These are phyloP conservation scores for Camponotus fellah DNA, from an alignment of 2,888 invertebrate species.

Conservation along the genomic window DNA sequence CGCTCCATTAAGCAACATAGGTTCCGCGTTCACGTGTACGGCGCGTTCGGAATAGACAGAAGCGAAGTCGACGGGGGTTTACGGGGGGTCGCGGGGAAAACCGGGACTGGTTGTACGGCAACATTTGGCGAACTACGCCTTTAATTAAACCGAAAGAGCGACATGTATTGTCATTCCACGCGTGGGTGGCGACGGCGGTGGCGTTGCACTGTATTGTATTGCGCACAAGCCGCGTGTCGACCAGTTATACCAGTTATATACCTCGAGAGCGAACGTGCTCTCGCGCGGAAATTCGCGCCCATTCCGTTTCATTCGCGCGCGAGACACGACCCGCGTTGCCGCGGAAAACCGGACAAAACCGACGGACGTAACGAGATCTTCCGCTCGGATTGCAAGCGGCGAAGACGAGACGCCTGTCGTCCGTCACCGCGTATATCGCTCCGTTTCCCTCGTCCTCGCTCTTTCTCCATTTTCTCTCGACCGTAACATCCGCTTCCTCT, in stretches of 20 bases:
- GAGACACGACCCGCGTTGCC: conserved; percentile 41
- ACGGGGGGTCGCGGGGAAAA: not conserved
- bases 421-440: not conserved
- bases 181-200: not conserved
- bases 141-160: conserved; percentile 79
- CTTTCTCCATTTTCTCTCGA: not conserved
- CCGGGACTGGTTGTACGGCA: conserved; percentile 51
- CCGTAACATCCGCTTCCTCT: conserved; percentile 3
- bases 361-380: conserved; percentile 72
- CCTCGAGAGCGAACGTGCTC: conserved; percentile 51
- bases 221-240: conserved; percentile 56
- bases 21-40: conserved; percentile 54
- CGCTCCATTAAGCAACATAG: conserved; percentile 75
- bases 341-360: conserved; percentile 55
- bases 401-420: conserved; percentile 50
- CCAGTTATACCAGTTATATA: conserved; percentile 64
- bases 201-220: conserved; percentile 59
- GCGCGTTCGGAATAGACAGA: conserved; percentile 24
- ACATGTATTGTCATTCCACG: conserved; percentile 74
- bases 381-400: conserved; percentile 64
- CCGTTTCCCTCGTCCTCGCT: not conserved
- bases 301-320: conserved; percentile 76
- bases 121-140: conserved; percentile 72
- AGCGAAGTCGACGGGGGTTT: conserved; percentile 20
- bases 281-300: conserved; percentile 74